A percentile compares a stretch with the other conserved stretches of the same genome.
These are phyloP conservation scores for Caracal caracal DNA, from an alignment of 2,113 vertebrate genomes.

Conservation along the genomic window DNA sequence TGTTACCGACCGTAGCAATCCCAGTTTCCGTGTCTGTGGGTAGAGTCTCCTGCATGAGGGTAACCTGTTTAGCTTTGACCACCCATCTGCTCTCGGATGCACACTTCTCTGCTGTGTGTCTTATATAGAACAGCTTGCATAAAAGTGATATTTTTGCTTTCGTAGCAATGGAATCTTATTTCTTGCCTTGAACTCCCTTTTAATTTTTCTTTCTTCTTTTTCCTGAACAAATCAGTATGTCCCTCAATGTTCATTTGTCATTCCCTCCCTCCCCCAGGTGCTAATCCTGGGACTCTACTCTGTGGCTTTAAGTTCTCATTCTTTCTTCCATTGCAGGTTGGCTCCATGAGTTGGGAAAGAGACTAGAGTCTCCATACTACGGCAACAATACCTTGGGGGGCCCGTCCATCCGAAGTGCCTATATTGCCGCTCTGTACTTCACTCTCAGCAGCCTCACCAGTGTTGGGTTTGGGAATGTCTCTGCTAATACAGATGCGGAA, in stretches of 20 bases:
- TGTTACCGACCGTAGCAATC: background rate
- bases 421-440: constrained; percentile 97
- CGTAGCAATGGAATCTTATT: background rate
- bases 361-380: constrained; percentile 94
- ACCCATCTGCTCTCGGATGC: background rate
- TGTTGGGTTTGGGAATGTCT: constrained; percentile 98
- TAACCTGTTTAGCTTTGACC: background rate
- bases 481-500: constrained; percentile 96
- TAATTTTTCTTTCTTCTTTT: background rate
- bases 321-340: constrained; percentile 88
- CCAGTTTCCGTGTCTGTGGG: background rate
- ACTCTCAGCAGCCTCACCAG: constrained; percentile 99
- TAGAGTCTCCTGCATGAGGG: background rate
- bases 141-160: background rate
- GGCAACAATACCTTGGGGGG: constrained; percentile 90
- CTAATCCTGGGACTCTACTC: background rate
- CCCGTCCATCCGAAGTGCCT: constrained; percentile 94
- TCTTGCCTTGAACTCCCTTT: background rate
- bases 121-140: background rate
- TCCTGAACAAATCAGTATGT: background rate
- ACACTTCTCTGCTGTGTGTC: background rate
- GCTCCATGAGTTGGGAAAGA: constrained; percentile 97
- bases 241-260: background rate
- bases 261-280: rapidly evolving
- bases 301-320: background rate